Base-by-base conservation (phyloP, 1,140 invertebrate genomes). In the Branchinecta lynchi region DNA sequence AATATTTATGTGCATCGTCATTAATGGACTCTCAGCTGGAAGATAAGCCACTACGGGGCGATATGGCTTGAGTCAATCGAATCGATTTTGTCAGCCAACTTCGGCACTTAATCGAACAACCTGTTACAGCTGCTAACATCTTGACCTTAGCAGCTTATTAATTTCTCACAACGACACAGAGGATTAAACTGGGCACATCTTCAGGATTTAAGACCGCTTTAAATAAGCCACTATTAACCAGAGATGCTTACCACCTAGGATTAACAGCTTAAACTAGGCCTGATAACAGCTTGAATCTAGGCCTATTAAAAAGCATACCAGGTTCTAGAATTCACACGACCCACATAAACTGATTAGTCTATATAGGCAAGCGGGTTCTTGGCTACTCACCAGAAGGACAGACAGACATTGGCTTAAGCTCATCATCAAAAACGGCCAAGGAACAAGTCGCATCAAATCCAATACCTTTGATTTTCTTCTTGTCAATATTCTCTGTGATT, bases 361-460 rank as follows among this genome's bases (percentile, higher is more conserved):
- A 71, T 1, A 43, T 21, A 68, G n/a, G 65, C 20, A 65, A 60
- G 43, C 0, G 12, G 66, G 60, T 43, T 10, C n/a, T 21, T 44
- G 12, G 44, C 9, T 43, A 68, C 80, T 82, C 32, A 82, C 87
- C 87, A 74, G 84, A 83, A 66, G 83, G 83, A 79, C 86, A 92
- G 0, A 93, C 84, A 20, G 87, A 84, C 8, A 93, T 74, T 6
- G 93, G 88, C 66, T 84, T 78, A 21, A 84, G 84, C 72, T 86
- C 79, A 73, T 81, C 78, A 74, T 89, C 90, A 20, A 96, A 72
- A 21, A 86, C 87, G 7, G 94, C 93, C 65, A 98, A 77, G 12
- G 93, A 97, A 77, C 94, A 97, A 45, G 94, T 98, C 17, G 93
- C 94, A 84, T 95, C 93, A 82, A 97, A 97, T 0, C 93, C 92